Base-by-base conservation (phyloP, 2,113 vertebrate species). In the Leuciscus idus region DNA sequence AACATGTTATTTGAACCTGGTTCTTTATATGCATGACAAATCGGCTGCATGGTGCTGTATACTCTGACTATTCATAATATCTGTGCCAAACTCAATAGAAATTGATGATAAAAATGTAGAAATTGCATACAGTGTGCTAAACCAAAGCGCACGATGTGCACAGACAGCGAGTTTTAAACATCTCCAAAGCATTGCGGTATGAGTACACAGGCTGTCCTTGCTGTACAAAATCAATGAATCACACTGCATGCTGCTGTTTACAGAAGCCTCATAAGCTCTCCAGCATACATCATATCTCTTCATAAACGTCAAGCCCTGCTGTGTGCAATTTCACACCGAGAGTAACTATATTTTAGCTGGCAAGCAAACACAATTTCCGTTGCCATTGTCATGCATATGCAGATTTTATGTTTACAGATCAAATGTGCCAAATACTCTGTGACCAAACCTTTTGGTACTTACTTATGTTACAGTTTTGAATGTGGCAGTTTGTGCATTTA, bases 11-110 rank as follows among this genome's bases (percentile, higher is more conserved):
- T 39, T 82, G 68, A 80, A 43, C 62, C 78, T 87, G 76, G 26
- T 43, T n/a, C 81, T 73, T 84, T 61, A 64, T 92, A 90, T 94
- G 94, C 94, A 94, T 94, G 93, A 94, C 92, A 3, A 91, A 89
- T 90, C 73, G 92, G 92, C 92, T 93, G 94, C 94, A 94, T 94
- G 93, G 92, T 89, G 87, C 72, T 83, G 72, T 77, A 64, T 84
- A 70, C 12, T 83, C 48, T 55, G 68, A 75, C 13, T 81, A 13
- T 73, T 81, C 66, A 86, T 73, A 61, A 85, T 66, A 12, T 46
- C 46, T 55, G 61, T 79, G 74, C 74, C 74, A 85, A 68, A 62
- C 30, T 13, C 19, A 26, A 64, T 61, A 72, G 59, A 19, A 28
- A 30, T 26, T 36, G 13, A 28, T 62, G 26, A 5, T 52, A 57